These are phyloP conservation scores for Aphaenogaster rudis DNA, from an alignment of 1,140 invertebrate species.

Conservation along the genomic window DNA sequence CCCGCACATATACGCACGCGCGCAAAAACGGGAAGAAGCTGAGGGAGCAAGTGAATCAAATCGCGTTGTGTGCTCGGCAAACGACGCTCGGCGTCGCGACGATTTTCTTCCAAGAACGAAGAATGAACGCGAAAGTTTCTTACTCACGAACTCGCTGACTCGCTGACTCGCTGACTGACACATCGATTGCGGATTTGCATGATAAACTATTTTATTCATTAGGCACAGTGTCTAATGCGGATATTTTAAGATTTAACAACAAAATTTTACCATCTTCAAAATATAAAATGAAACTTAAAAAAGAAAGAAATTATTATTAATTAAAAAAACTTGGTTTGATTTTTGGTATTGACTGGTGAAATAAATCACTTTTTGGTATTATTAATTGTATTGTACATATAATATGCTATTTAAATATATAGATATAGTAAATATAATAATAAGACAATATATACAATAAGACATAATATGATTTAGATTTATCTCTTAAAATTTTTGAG, in stretches of 20 bases:
- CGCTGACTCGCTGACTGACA: conserved; percentile 37
- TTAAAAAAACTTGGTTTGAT: no score
- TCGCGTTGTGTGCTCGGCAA: conserved; percentile 84
- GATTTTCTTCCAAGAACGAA: conserved; percentile 56
- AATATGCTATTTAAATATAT: no score
- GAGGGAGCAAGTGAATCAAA: conserved; percentile 81
- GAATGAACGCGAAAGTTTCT: conserved; percentile 67
- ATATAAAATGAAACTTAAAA: not conserved
- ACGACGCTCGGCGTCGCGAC: conserved; percentile 78
- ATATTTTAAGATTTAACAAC: not conserved
- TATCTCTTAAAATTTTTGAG: not conserved
- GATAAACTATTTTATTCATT: not conserved
- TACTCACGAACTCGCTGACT: conserved; percentile 38
- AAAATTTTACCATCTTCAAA: not conserved
- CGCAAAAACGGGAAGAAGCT: conserved; percentile 69
- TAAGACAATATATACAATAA: not conserved
- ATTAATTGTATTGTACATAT: not conserved
- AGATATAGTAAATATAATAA: not conserved
- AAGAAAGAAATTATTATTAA: not conserved
- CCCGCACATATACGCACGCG: conserved; percentile 24
- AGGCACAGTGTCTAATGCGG: not conserved
- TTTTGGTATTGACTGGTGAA: no score
- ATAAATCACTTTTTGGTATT: not conserved
- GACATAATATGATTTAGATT: not conserved
- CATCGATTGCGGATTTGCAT: conserved; percentile 23